Percentiles rank a stretch among this genome's conserved stretches.
These are phyloP conservation scores for Bugulina stolonifera DNA, from an alignment of 2,888 invertebrate genomes.

Conservation along the genomic window DNA sequence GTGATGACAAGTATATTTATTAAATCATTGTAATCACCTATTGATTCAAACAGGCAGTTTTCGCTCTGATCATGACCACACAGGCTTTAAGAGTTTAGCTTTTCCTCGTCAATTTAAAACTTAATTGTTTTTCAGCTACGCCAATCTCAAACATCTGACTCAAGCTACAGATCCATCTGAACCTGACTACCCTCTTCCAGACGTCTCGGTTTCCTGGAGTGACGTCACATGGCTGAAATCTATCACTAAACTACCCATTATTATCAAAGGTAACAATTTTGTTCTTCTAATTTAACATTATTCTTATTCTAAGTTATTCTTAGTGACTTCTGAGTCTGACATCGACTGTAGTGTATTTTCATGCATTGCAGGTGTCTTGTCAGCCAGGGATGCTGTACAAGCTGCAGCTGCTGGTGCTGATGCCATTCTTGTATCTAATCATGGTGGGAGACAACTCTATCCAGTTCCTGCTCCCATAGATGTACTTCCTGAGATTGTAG, in stretches of 20 bases:
- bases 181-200: conserved; percentile 60
- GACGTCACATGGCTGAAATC: conserved; percentile 76
- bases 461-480: conserved; percentile 59
- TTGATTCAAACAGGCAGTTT: no score
- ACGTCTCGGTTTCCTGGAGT: conserved; percentile 76
- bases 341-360: not conserved
- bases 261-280: conserved; percentile 79
- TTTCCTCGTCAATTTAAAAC: no score
- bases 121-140: no score
- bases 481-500: conserved; percentile 28
- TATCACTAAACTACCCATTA: conserved; percentile 70
- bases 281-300: no score
- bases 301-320: not conserved
- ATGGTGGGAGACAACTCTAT: conserved; percentile 84
- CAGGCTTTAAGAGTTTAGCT: no score
- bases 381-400: conserved; percentile 72
- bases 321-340: not conserved
- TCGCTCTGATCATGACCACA: no score
- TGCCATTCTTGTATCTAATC: conserved; percentile 84
- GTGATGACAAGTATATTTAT: no score
- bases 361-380: not conserved
- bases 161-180: not conserved
- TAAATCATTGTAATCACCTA: no score
- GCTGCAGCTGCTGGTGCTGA: conserved; percentile 69
- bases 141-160: not conserved